Conservation (phyloP, 2,888 invertebrate genomes). For the Unio delphinus region DNA sequence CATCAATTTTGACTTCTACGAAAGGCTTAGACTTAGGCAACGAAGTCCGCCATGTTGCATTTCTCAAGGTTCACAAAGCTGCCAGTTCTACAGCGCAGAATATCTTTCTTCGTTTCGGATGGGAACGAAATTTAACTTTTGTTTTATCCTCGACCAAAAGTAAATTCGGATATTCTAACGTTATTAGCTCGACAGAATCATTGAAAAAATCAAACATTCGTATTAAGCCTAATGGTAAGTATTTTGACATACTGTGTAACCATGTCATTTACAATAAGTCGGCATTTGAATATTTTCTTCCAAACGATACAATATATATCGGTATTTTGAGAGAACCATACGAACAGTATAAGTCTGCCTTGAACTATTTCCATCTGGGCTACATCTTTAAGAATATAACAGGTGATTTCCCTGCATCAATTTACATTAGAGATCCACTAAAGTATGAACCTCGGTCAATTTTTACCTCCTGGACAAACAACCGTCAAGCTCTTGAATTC, state of each 20-base stretch:
- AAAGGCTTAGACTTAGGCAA: too few species aligned
- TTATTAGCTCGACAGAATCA: constrained; percentile 29
- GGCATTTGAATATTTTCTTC: constrained; percentile 26
- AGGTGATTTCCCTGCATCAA: constrained; percentile 14
- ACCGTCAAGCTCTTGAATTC: constrained; percentile 33
- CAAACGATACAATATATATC: constrained; percentile 33
- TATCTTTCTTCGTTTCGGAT: constrained; percentile 28
- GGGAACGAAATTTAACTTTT: constrained; percentile 30
- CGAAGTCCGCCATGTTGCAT: constrained; percentile 37
- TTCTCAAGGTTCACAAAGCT: constrained; percentile 43
- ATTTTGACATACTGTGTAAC: constrained; percentile 35
- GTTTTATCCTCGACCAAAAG: constrained; percentile 30
- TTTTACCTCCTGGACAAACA: constrained; percentile 27
- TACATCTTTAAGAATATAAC: constrained; percentile 26
- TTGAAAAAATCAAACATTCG: constrained; percentile 18
- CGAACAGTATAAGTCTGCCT: constrained; percentile 33
- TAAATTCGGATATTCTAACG: constrained; percentile 28
- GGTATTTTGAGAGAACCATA: constrained; percentile 41
- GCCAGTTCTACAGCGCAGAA: constrained; percentile 27
- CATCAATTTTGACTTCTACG: too few species aligned
- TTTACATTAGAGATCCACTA: constrained; percentile 25
- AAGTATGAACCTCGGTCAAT: constrained; percentile 29
- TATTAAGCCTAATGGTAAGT: constrained; percentile 17
- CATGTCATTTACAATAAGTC: constrained; percentile 36
- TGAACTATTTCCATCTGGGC: constrained; percentile 25